These are phyloP conservation scores for Hydrotaea diabolus DNA, from an alignment of 2,888 invertebrate species.

Conservation along the genomic window DNA sequence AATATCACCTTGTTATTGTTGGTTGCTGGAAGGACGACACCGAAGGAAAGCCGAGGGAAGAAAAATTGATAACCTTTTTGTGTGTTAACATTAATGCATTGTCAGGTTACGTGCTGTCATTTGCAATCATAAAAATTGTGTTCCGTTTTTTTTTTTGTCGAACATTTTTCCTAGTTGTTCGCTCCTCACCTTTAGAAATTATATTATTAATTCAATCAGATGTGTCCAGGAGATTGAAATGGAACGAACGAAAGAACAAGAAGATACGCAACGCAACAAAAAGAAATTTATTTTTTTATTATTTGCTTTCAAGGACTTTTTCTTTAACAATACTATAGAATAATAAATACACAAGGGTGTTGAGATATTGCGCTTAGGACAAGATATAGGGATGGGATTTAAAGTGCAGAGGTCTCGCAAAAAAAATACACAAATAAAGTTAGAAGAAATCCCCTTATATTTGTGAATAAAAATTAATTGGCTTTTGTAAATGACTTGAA, in stretches of 20 bases:
- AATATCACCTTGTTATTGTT: constrained; percentile 28
- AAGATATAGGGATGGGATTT: neutral
- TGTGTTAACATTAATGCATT: constrained; percentile 47
- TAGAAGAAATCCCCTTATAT: no score
- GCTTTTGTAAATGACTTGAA: no score
- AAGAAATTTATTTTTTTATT: neutral
- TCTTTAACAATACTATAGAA: neutral
- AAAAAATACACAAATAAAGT: no score
- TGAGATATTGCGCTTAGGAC: neutral
- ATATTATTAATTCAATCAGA: constrained; percentile 46
- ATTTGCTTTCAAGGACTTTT: neutral
- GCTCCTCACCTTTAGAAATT: constrained; percentile 20
- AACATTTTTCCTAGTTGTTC: neutral
- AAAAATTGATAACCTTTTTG: constrained; percentile 22
- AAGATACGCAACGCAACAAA: neutral
- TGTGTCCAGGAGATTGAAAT: constrained; percentile 9
- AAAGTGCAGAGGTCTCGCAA: neutral
- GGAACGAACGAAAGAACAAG: neutral
- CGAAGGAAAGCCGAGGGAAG: neutral
- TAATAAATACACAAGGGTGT: neutral
- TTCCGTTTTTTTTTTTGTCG: neutral
- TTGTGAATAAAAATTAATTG: no score
- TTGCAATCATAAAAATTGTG: constrained; percentile 53
- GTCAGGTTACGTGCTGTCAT: constrained; percentile 54
- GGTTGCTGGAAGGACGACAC: neutral